Evolutionary conservation across 23 tunicate genomes (phyloP).

Genomic region (Trididemnum clinides): DNA sequence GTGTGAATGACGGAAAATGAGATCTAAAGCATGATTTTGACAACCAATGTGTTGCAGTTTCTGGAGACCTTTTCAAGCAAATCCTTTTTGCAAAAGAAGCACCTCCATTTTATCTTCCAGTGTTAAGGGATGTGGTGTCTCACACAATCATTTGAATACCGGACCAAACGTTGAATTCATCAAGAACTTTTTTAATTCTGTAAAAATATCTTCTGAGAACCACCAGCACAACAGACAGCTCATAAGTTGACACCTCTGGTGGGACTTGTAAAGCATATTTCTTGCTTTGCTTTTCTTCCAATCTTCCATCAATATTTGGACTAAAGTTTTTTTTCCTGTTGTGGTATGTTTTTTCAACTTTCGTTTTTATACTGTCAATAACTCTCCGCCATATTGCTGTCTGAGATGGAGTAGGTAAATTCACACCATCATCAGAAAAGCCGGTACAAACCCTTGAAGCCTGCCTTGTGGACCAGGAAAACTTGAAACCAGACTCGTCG

Average conservation of each 20-base stretch:
- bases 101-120: too few relatives aligned
- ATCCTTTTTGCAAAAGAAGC: too few relatives aligned
- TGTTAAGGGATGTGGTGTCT: not conserved
- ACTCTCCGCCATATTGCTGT: constrained; percentile 11
- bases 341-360: not conserved
- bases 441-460: not conserved
- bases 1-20: not conserved
- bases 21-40: too few relatives aligned
- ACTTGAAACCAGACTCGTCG: not conserved
- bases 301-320: not conserved
- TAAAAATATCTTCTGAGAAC: constrained; percentile 4
- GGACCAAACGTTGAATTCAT: constrained; percentile 7
- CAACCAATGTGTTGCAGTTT: too few relatives aligned
- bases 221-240: not conserved
- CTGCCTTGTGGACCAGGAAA: not conserved
- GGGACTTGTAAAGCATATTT: not conserved
- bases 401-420: not conserved
- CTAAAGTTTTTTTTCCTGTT: not conserved
- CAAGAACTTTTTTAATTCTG: not conserved
- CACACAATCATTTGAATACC: not conserved
- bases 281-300: not conserved
- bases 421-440: not conserved
- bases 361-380: not conserved
- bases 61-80: too few relatives aligned
- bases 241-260: not conserved